Evolutionary conservation across 2,888 invertebrate species (phyloP).

Genomic region (Synergus umbraculus): DNA sequence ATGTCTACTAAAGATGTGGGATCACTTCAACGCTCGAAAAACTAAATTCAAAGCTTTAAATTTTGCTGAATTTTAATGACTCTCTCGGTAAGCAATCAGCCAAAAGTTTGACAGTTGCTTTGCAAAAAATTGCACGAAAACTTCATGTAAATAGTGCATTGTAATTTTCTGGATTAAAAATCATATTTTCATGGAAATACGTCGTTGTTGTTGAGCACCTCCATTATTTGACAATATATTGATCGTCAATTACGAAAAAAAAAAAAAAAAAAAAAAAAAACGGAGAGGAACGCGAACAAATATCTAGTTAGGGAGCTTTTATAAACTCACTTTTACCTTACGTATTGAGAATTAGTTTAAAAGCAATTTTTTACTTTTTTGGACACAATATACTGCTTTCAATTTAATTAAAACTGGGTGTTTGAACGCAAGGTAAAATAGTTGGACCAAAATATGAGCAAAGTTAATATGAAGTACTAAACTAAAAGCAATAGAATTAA

Average conservation of each 20-base stretch:
- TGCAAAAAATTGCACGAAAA: background rate
- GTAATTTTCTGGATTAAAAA: background rate
- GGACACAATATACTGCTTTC: background rate
- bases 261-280: background rate
- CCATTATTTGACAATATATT: background rate
- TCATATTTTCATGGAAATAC: constrained; percentile 14
- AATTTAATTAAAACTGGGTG: background rate
- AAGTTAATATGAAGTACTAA: constrained; percentile 7
- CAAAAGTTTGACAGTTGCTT: background rate
- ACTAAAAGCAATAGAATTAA: background rate
- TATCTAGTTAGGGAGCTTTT: constrained; percentile 9
- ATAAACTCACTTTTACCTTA: background rate
- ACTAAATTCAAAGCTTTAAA: constrained; percentile 13
- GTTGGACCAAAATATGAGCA: background rate
- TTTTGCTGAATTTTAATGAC: constrained; percentile 19
- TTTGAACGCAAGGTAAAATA: background rate
- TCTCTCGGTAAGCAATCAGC: background rate
- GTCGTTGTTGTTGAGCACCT: background rate
- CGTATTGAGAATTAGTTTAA: background rate
- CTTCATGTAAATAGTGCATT: background rate
- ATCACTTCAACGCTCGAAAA: constrained; percentile 31
- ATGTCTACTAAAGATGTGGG: constrained; percentile 11
- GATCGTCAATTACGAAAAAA: background rate
- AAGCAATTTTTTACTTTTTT: background rate
- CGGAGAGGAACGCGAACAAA: background rate